Evolutionary conservation across 1,140 invertebrate species (phyloP).

Genomic region (Forficula auricularia): DNA sequence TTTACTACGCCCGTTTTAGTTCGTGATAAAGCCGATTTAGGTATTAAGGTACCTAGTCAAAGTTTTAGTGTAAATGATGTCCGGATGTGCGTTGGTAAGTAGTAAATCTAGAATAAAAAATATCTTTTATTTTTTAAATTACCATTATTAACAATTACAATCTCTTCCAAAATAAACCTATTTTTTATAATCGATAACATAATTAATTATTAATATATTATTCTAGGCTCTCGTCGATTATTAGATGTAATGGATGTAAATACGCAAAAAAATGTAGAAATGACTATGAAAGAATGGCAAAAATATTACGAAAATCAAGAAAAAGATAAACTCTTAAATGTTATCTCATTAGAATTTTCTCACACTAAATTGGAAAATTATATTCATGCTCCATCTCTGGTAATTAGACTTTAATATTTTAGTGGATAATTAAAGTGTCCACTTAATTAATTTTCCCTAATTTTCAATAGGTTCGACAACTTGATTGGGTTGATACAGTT

Average conservation of each 20-base stretch:
- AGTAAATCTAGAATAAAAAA: not conserved
- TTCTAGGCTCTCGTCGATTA: constrained; percentile 35
- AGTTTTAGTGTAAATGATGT: constrained; percentile 92
- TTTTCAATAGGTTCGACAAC: constrained; percentile 26
- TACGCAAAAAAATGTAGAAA: constrained; percentile 61
- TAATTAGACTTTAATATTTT: constrained; percentile 16
- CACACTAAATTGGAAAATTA: constrained; percentile 47
- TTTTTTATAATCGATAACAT: too few species aligned
- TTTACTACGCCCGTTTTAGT: constrained; percentile 80
- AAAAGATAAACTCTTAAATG: constrained; percentile 59
- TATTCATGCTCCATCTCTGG: constrained; percentile 35
- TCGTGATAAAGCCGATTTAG: constrained; percentile 73
- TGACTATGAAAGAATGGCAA: constrained; percentile 67
- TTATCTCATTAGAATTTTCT: constrained; percentile 77
- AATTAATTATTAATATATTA: too few species aligned
- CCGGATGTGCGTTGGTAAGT: constrained; percentile 71
- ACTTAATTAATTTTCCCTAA: constrained; percentile 1
- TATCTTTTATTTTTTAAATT: too few species aligned
- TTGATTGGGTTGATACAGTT: constrained; percentile 65
- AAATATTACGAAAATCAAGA: constrained; percentile 64
- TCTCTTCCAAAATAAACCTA: not conserved
- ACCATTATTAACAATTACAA: not conserved
- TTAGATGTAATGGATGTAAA: constrained; percentile 66
- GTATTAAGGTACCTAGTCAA: constrained; percentile 70
- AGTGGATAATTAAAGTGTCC: not conserved